phyloP scores from a whole-genome alignment of 2,797 vertebrate genomes.

The Pelobates cultripes region DNA sequence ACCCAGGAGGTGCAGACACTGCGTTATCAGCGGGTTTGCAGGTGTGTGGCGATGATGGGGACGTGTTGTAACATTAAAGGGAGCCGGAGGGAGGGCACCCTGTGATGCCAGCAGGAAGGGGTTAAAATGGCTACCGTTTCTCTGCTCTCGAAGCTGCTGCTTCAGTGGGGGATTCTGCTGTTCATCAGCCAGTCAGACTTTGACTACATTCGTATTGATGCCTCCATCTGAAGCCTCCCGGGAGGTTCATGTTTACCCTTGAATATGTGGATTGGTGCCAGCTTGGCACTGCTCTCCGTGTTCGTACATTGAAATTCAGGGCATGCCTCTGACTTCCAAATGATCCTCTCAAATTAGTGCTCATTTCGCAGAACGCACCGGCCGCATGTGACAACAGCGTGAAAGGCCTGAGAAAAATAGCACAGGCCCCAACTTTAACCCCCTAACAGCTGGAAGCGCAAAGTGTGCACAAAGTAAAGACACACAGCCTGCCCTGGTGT shows the following conservation, averaged over 20 bases:
- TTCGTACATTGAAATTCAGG: conserved; percentile 73
- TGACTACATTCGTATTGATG: conserved; percentile 61
- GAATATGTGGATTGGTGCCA: conserved; percentile 63
- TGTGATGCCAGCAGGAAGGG: not conserved
- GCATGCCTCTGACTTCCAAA: conserved; percentile 67
- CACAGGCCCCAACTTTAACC: conserved; percentile 37
- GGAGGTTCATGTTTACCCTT: conserved; percentile 62
- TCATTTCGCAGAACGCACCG: conserved; percentile 51
- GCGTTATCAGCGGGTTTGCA: too few species aligned
- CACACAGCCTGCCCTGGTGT: too few species aligned
- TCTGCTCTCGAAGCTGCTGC: conserved; percentile 28
- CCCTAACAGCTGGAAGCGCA: not conserved
- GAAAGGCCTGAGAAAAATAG: conserved; percentile 20
- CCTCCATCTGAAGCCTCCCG: conserved; percentile 63
- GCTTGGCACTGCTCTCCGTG: conserved; percentile 67
- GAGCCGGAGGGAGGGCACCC: too few species aligned
- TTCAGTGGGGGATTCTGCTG: conserved; percentile 19
- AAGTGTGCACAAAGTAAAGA: too few species aligned
- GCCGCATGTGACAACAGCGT: conserved; percentile 46
- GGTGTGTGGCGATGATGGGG: too few species aligned
- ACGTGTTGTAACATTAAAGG: not conserved
- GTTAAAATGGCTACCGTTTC: conserved; percentile 7
- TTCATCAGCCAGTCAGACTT: conserved; percentile 55
- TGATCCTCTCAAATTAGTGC: conserved; percentile 54
- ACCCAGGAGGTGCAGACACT: too few species aligned